Base-by-base conservation (phyloP, 23 tunicate genomes). In the Ascidia mentula region DNA sequence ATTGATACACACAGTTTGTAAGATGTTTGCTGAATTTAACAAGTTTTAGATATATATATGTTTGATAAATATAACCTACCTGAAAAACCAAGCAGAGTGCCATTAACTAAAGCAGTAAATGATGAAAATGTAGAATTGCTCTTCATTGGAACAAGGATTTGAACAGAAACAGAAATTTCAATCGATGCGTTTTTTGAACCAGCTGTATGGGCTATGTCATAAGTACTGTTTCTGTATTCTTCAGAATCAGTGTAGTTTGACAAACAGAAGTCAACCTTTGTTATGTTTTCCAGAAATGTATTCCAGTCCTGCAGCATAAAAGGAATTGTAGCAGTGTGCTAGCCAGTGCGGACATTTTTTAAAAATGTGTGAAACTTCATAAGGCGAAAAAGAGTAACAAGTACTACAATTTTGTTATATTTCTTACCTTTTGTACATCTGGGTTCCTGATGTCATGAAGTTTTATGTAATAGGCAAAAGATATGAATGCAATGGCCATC, bases 401-500 rank as follows among this genome's bases (percentile, higher is more conserved):
- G 53, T 42, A 9, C 15, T 42, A 42, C 53, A 42, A 42, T 9
- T 9, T 9, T 15, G 12, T 42, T 6, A 0, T 32, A 9, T 8
- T 61, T 40, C 96, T 73, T 80, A 90, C 96, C 89, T 46, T 72
- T 34, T 76, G 59, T 18, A 77, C 74, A 76, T 90, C 86, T 18
- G 84, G 84, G 69, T 90, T 81, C 31, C 76, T 38, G 8, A 90
- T 79, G 32, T 80, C 72, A 37, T 90, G 85, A 40, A 74, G 77
- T 74, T 72, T 80, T 33, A 90, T 85, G 79, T 90, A 90, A 81
- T 85, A 90, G 45, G 89, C 96, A 80, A 81, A 90, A 60, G 96
- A 90, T 0, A 90, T 69, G 45, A 90, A 85, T 9, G 96, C 96
- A 80, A 84, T 46, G 4, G 96, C 86, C 20, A 80, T 84, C 96